Percentiles rank a stretch among this genome's conserved stretches.
phyloP scores from a whole-genome alignment of 2,113 vertebrate species.

The Ahaetulla prasina region DNA sequence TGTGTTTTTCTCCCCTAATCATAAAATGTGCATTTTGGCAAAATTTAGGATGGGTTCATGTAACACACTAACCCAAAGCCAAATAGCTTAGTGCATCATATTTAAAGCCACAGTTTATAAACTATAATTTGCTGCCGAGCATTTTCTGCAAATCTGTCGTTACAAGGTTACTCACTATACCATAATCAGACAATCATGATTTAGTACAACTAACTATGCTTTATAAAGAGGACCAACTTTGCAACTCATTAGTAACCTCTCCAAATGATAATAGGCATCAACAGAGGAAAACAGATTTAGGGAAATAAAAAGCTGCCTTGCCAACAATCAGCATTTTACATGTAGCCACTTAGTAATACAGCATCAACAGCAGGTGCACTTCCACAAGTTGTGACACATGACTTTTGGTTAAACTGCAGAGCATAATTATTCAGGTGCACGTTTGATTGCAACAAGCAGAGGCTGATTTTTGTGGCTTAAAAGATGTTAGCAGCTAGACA shows the following conservation, averaged over 20 bases:
- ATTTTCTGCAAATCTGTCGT: neutral
- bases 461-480: neutral
- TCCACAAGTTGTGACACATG: neutral
- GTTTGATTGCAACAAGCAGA: neutral
- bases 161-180: neutral
- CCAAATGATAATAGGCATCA: neutral
- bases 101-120: neutral
- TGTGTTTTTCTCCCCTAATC: neutral
- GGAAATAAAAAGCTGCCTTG: neutral
- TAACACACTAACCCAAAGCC: neutral
- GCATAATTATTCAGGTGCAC: conserved; percentile 4
- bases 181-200: neutral
- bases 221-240: neutral
- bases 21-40: neutral
- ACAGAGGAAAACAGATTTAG: neutral
- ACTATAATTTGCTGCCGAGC: neutral
- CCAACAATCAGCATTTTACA: neutral
- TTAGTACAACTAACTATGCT: neutral
- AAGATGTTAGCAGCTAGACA: neutral
- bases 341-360: neutral
- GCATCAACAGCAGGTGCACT: neutral
- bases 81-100: neutral
- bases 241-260: neutral
- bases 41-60: neutral
- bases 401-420: conserved; percentile 5